phyloP scores from a whole-genome alignment of 2,797 vertebrate species.

The Sebastes itinus region DNA sequence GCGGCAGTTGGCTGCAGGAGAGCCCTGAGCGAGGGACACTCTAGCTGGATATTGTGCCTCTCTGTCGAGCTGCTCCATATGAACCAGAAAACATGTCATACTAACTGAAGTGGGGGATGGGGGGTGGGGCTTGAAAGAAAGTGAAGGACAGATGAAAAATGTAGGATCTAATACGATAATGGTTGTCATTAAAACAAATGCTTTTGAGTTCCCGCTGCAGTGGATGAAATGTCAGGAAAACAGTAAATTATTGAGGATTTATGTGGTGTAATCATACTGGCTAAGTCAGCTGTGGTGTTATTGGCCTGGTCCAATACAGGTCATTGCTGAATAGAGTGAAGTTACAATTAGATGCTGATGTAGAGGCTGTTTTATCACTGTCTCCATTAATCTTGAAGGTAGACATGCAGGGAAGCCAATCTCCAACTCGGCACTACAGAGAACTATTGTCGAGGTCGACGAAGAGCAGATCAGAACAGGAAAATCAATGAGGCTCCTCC shows the following conservation, averaged over 20 bases:
- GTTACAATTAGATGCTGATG: conserved; percentile 4
- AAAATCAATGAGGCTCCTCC: conserved; percentile 7
- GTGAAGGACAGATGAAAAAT: background rate
- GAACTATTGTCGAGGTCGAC: background rate
- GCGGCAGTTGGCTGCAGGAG: conserved; percentile 22
- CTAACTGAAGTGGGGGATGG: background rate
- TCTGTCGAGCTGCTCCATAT: conserved; percentile 9
- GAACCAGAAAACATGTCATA: conserved; percentile 7
- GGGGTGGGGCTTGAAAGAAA: background rate
- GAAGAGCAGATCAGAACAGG: background rate
- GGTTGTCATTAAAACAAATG: background rate
- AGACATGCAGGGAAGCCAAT: background rate
- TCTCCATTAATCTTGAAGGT: conserved; percentile 11
- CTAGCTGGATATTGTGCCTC: background rate
- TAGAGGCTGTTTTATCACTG: conserved; percentile 1
- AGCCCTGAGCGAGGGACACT: conserved; percentile 9
- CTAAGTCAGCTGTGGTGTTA: background rate
- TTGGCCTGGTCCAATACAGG: background rate
- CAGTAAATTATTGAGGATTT: background rate
- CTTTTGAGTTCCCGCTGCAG: background rate
- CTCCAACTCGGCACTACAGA: background rate
- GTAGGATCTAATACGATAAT: background rate
- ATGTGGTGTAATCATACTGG: background rate
- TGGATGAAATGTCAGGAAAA: background rate
- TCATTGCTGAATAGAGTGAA: background rate